Conservation (phyloP, 1,140 invertebrate genomes). For the Formica selysi region DNA sequence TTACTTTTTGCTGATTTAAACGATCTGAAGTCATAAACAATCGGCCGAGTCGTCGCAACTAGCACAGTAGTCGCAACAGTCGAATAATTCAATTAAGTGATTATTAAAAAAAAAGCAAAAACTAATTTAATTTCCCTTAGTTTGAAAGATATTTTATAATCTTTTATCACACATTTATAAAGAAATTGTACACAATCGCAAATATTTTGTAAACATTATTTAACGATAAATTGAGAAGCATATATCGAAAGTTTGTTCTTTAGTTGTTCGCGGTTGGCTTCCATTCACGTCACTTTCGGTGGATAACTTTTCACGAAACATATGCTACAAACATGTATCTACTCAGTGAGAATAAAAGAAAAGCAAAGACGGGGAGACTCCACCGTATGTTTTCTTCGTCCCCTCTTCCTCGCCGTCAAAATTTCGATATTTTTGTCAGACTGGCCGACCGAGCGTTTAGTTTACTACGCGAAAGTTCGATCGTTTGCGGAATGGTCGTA, state of each 20-base stretch:
- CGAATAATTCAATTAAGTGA: neutral
- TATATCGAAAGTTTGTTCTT: conserved; percentile 34
- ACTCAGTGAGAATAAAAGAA: conserved; percentile 1
- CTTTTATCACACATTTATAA: neutral
- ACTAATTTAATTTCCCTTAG: neutral
- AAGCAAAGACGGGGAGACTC: neutral
- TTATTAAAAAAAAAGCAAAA: neutral
- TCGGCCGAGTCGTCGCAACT: neutral
- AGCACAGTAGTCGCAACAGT: neutral
- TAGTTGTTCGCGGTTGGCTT: neutral
- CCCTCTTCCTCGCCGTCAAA: neutral
- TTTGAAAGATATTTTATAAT: neutral
- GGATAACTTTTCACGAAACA: conserved; percentile 23
- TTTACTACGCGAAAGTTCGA: conserved; percentile 36
- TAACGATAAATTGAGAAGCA: neutral
- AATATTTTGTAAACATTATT: conserved; percentile 5
- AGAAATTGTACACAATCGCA: neutral
- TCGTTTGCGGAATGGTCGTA: conserved; percentile 41
- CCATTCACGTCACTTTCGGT: conserved; percentile 18
- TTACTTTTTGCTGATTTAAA: neutral
- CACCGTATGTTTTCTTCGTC: neutral
- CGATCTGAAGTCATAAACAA: neutral
- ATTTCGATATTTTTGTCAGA: neutral
- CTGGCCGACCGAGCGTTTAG: neutral
- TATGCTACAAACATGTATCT: conserved; percentile 1